Conservation (phyloP, 1,140 invertebrate genomes). For the Pogonognathellus flavescens region DNA sequence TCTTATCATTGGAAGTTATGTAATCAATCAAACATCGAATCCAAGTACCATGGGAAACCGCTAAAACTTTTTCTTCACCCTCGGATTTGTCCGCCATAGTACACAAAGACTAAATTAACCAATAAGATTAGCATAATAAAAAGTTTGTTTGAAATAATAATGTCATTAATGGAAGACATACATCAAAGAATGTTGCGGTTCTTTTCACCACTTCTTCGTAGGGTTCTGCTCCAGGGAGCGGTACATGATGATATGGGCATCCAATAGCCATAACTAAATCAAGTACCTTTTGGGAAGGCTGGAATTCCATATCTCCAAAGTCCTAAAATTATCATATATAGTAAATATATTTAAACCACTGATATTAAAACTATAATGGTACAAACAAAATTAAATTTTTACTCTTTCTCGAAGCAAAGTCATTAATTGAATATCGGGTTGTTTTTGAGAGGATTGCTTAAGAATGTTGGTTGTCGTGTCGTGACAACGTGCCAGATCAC, state of each 20-base stretch:
- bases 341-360: too few species aligned
- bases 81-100: constrained; percentile 56
- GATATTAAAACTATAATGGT: too few species aligned
- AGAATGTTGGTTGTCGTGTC: constrained; percentile 61
- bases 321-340: too few species aligned
- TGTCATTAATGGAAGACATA: too few species aligned
- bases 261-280: not conserved
- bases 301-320: constrained; percentile 63
- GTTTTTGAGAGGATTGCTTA: constrained; percentile 45
- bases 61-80: constrained; percentile 53
- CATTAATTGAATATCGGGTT: constrained; percentile 46
- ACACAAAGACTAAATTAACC: constrained; percentile 55
- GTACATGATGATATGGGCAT: constrained; percentile 41
- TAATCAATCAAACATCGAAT: constrained; percentile 60
- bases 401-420: constrained; percentile 57
- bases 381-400: too few species aligned
- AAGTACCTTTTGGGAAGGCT: too few species aligned
- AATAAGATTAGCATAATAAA: too few species aligned
- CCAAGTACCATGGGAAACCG: constrained; percentile 60
- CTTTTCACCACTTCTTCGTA: constrained; percentile 51
- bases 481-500: constrained; percentile 61
- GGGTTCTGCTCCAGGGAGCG: constrained; percentile 56
- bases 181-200: constrained; percentile 56
- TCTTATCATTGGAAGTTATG: not conserved
- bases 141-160: too few species aligned